Evolutionary conservation across 2,888 invertebrate genomes (phyloP), one percentile per base, ranked within the genome.

Genomic region (Amblyjoppa proteus): DNA sequence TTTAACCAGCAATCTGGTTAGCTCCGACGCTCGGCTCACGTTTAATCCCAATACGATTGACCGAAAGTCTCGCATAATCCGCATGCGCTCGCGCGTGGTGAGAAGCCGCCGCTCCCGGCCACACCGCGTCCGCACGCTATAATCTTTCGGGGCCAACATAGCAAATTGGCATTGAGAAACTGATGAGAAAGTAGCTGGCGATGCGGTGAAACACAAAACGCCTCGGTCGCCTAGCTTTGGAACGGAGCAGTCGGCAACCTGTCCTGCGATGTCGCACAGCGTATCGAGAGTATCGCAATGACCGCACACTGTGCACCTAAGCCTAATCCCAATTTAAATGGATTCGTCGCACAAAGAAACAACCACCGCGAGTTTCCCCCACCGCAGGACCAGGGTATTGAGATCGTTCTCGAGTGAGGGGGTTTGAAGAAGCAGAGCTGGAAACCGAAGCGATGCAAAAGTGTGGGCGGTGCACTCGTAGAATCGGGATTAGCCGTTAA

Each of bases 1-100:
- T 90, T 89, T 87, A 85, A 91, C 91, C 91, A 89, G 91, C 91
- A 91, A 91, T 91, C 91, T 91, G 91, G 91, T 91, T 91, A 90
- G 86, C 89, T 81, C 74, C 83, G 86, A 87, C 88, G 88, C 89
- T 87, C 86, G 85, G 80, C 28, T 73, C 56, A 61, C 82, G 71
- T 89, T 78, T 76, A 90, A 89, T 89, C 90, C 81, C 41, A 73
- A 81, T 56, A 77, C 86, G 88, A 89, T 90, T 90, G 91, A 90
- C 90, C 86, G 82, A 88, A 84, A 85, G 64, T 70, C 66, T 49
- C 28, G 58, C 76, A 20, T 87, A 83, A 87, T 87, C 87, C 83
- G 34, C 38, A 5, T 56, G 66, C 53, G 38, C 66, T 74, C 45
- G 66, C 53, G 38, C 53, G 66, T 28, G 45, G 38, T 51, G 78